Conservation (phyloP, 1,140 invertebrate genomes). For the Dinoponera quadriceps region DNA sequence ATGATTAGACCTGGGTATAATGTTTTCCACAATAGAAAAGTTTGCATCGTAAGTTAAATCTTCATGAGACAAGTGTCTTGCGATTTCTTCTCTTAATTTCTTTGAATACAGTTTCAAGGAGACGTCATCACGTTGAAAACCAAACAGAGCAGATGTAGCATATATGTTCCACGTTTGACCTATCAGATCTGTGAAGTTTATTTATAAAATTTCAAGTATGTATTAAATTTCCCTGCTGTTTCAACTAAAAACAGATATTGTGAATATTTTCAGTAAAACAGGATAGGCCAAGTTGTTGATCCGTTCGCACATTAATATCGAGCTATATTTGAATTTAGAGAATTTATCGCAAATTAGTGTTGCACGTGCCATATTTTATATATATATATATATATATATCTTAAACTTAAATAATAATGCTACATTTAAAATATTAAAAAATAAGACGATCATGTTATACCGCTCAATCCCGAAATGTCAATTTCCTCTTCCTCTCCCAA, state of each 20-base stretch:
- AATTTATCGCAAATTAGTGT: background rate
- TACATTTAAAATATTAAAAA: background rate
- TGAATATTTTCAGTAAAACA: background rate
- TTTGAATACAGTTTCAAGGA: slow-evolving; percentile 79
- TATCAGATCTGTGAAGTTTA: slow-evolving; percentile 55
- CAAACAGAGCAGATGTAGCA: slow-evolving; percentile 77
- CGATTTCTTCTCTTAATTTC: slow-evolving; percentile 79
- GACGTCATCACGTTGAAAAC: slow-evolving; percentile 73
- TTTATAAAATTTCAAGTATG: background rate
- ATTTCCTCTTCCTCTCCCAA: background rate
- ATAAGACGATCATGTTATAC: slow-evolving; percentile 17
- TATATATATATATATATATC: background rate
- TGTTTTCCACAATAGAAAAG: slow-evolving; percentile 69
- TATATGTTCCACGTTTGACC: slow-evolving; percentile 79
- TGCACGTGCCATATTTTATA: background rate
- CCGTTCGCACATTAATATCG: background rate
- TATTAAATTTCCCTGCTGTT: background rate
- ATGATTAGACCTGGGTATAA: slow-evolving; percentile 46
- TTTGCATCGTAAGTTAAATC: slow-evolving; percentile 75
- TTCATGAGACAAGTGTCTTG: slow-evolving; percentile 73
- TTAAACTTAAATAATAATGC: slow-evolving; percentile 3
- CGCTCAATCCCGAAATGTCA: slow-evolving; percentile 19
- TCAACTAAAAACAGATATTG: background rate
- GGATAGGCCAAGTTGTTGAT: background rate
- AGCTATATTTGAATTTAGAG: background rate